phyloP scores from a whole-genome alignment of 1,140 invertebrate genomes.

The Micrasema longulum region DNA sequence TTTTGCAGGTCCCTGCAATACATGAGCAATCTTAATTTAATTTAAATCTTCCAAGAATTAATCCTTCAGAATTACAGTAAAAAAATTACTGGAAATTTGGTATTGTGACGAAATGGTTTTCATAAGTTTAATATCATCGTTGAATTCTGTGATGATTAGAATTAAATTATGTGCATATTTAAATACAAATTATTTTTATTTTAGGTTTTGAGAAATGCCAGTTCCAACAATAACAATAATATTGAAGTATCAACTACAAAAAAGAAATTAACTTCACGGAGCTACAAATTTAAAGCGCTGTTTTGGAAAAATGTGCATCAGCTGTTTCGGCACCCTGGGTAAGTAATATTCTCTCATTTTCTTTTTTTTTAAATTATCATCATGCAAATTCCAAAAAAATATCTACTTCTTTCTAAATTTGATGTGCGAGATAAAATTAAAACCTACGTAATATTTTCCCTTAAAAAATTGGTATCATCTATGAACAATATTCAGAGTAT shows the following conservation, averaged over 20 bases:
- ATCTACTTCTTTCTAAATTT: neutral
- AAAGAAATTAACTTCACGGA: constrained; percentile 30
- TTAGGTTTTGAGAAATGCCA: constrained; percentile 42
- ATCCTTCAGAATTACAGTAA: too few relatives aligned
- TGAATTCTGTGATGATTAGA: neutral
- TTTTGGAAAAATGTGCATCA: constrained; percentile 75
- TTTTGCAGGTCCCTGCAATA: too few relatives aligned
- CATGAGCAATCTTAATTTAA: too few relatives aligned
- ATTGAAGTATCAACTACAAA: neutral
- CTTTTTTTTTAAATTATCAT: neutral
- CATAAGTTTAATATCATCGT: too few relatives aligned
- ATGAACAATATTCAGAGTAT: neutral
- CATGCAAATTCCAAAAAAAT: neutral
- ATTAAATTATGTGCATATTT: neutral
- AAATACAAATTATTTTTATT: constrained; percentile 18
- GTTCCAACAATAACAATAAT: constrained; percentile 15
- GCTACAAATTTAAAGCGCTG: constrained; percentile 62
- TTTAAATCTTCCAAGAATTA: too few relatives aligned
- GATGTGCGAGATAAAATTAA: too few relatives aligned
- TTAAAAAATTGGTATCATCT: neutral
- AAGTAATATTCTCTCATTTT: constrained; percentile 56
- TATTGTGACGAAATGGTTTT: too few relatives aligned
- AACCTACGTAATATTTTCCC: too few relatives aligned
- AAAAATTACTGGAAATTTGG: too few relatives aligned
- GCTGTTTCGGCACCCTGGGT: constrained; percentile 76